A percentile compares a stretch with the other conserved stretches of the same genome.
Conservation (phyloP, 1,140 invertebrate genomes). For the Drosophila repletoides region DNA sequence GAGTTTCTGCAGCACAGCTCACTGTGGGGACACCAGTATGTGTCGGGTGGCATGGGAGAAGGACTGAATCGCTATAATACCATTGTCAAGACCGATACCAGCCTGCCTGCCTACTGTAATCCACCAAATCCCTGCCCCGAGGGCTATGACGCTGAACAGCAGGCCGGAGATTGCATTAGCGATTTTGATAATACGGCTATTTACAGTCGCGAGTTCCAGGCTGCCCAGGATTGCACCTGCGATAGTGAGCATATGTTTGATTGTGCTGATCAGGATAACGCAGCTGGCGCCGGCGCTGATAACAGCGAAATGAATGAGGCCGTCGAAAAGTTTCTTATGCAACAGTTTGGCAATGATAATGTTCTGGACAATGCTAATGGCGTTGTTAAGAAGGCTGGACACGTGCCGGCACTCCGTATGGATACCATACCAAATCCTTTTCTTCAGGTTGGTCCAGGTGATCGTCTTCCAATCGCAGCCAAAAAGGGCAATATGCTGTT, state of each 20-base stretch:
- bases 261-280: conserved; percentile 86
- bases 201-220: conserved; percentile 97
- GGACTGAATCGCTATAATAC: conserved; percentile 86
- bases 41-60: conserved; percentile 90
- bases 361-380: conserved; percentile 86
- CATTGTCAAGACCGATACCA: conserved; percentile 94
- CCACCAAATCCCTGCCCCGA: conserved; percentile 99
- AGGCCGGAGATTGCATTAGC: conserved; percentile 89
- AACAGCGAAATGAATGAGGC: conserved; percentile 77
- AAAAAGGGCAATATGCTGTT: conserved; percentile 91
- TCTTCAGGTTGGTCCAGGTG: conserved; percentile 85
- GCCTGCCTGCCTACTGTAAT: conserved; percentile 98
- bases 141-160: conserved; percentile 90
- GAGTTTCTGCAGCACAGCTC: conserved; percentile 95
- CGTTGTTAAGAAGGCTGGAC: conserved; percentile 88
- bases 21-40: conserved; percentile 92
- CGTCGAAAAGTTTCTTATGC: conserved; percentile 83
- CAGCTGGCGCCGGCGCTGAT: conserved; percentile 55
- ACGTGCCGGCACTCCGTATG: conserved; percentile 83
- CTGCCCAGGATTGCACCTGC: conserved; percentile 97
- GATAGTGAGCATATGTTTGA: conserved; percentile 99
- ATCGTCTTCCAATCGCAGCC: conserved; percentile 92
- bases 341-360: conserved; percentile 82
- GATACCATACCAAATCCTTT: conserved; percentile 86
- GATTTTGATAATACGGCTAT: conserved; percentile 97